These are phyloP conservation scores for Acronicta alni DNA, from an alignment of 2,888 invertebrate genomes.

Conservation along the genomic window DNA sequence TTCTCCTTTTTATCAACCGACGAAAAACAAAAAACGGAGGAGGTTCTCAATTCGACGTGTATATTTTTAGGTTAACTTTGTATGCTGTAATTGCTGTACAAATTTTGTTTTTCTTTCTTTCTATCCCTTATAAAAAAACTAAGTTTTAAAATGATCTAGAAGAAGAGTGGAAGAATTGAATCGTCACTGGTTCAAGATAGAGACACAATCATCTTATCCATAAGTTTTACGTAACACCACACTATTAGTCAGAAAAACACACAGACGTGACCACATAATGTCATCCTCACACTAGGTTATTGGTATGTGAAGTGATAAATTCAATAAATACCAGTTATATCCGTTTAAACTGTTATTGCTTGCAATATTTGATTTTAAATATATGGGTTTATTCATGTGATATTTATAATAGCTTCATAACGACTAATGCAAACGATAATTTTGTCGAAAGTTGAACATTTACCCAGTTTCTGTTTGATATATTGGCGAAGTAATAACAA, in stretches of 20 bases:
- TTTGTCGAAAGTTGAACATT: conserved; percentile 53
- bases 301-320: conserved; percentile 48
- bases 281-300: conserved; percentile 40
- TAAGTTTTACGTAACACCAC: conserved; percentile 21
- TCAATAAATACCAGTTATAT: conserved; percentile 49
- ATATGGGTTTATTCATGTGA: conserved; percentile 48
- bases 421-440: conserved; percentile 56
- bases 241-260: conserved; percentile 38
- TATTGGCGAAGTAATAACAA: conserved; percentile 33
- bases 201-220: conserved; percentile 7
- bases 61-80: too few species aligned
- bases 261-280: conserved; percentile 36
- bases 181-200: not conserved
- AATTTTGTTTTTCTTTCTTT: too few species aligned
- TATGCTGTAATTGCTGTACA: too few species aligned
- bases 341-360: conserved; percentile 57
- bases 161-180: not conserved
- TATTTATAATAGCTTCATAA: conserved; percentile 61
- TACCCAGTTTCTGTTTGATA: conserved; percentile 48
- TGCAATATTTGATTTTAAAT: conserved; percentile 56
- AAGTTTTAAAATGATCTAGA: too few species aligned
- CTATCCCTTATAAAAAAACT: too few species aligned
- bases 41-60: too few species aligned
- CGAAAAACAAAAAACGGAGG: too few species aligned
- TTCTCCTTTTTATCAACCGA: too few species aligned